Evolutionary conservation across 1,140 invertebrate genomes (phyloP), one percentile per base, ranked within the genome.

Genomic region (Drosophila willistoni): DNA sequence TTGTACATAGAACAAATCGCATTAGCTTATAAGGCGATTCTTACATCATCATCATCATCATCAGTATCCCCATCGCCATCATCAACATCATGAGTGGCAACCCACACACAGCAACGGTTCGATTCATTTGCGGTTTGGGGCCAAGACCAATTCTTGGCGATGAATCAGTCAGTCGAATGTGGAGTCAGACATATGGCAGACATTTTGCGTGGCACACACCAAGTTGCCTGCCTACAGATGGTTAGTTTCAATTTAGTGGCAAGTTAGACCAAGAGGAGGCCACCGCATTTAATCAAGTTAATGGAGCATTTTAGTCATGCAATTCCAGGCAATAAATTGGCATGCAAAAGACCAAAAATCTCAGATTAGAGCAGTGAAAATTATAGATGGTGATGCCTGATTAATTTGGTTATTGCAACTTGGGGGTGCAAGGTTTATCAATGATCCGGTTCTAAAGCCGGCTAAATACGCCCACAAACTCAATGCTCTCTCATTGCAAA

Each of bases 21-120:
- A 67, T 60, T 65, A 41, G 39, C 73, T 62, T 71, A 66, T 29
- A 72, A 44, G 76, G 64, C 67, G 55, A 39, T 62, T 79, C 83
- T 86, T 86, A 87, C 83, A 86, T 86, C 83, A 86, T 73, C 81
- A 61, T 22, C 83, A 86, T 86, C 83, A 86, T 54, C 14, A 47
- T 19, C 14, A 14, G n/a, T 7, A 44, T 44, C 42, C n/a, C 14
- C 42, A 47, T 19, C 14, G 9, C 7, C 44, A 51, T 12, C 44
- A 22, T 12, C 44, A 39, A 39, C 10, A 39, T 39, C 36, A 39
- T 36, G 34, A 36, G 34, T 10, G 3, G 44, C 44, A 64, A 34
- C 73, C 73, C 73, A 77, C 73, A 70, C 73, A 70, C 73, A 44
- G 19, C 47, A n/a, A 44, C 9, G 13, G 10, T 25, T 68, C 12